phyloP scores from a whole-genome alignment of 2,888 invertebrate genomes.

The Drosophila mimica region DNA sequence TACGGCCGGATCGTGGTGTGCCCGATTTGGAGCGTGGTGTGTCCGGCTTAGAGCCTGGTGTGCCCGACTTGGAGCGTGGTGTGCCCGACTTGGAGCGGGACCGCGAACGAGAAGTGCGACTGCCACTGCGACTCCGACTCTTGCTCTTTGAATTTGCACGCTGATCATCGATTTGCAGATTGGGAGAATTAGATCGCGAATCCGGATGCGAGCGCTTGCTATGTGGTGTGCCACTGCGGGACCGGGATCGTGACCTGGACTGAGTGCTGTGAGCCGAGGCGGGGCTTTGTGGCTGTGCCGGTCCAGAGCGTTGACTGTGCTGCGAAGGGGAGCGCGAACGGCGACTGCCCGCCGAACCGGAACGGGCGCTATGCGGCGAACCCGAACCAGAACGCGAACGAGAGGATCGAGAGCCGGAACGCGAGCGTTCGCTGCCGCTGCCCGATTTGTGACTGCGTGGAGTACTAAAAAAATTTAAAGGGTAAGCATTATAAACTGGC shows the following conservation, averaged over 20 bases:
- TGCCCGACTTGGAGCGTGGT: slow-evolving; percentile 44
- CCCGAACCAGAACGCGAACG: slow-evolving; percentile 67
- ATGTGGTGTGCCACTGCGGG: slow-evolving; percentile 64
- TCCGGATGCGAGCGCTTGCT: slow-evolving; percentile 81
- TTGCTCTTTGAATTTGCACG: slow-evolving; percentile 82
- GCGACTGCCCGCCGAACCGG: slow-evolving; percentile 18
- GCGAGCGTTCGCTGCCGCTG: slow-evolving; percentile 82
- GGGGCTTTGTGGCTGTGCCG: slow-evolving; percentile 51
- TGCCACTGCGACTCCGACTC: slow-evolving; percentile 78
- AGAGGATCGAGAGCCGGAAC: slow-evolving; percentile 48
- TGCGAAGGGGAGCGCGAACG: slow-evolving; percentile 59
- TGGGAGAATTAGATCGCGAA: slow-evolving; percentile 86
- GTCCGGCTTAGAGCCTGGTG: slow-evolving; percentile 60
- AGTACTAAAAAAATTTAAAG: slow-evolving; percentile 54
- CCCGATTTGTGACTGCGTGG: slow-evolving; percentile 75
- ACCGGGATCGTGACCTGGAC: slow-evolving; percentile 69
- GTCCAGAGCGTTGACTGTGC: slow-evolving; percentile 37
- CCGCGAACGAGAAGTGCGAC: slow-evolving; percentile 70
- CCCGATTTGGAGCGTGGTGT: slow-evolving; percentile 65
- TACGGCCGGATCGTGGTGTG: slow-evolving; percentile 54
- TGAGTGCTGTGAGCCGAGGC: slow-evolving; percentile 44
- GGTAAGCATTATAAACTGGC: background rate
- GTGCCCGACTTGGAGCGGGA: slow-evolving; percentile 59
- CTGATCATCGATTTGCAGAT: slow-evolving; percentile 86
- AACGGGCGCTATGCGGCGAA: slow-evolving; percentile 50